phyloP scores from a whole-genome alignment of 2,888 invertebrate genomes.

The Synanthedon myopaeformis region DNA sequence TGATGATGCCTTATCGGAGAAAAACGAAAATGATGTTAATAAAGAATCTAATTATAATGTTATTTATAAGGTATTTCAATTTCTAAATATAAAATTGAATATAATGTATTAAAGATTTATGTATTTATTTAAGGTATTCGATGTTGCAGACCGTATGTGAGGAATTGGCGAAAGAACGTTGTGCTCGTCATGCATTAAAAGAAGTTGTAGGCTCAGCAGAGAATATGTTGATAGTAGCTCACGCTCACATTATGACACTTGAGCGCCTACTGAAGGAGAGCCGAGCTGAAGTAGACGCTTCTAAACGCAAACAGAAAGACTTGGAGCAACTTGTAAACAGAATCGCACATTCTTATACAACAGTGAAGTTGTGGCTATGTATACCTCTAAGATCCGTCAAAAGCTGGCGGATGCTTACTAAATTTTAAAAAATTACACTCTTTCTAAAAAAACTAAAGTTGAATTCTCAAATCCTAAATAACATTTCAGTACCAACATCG shows the following conservation, averaged over 20 bases:
- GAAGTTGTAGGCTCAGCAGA: constrained; percentile 49
- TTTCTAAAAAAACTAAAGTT: neutral
- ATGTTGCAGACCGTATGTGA: constrained; percentile 27
- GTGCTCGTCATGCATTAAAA: constrained; percentile 44
- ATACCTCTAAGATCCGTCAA: constrained; percentile 17
- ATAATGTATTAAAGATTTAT: too few relatives aligned
- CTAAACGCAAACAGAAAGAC: constrained; percentile 49
- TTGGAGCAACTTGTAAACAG: constrained; percentile 42
- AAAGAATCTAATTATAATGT: neutral
- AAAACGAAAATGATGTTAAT: constrained; percentile 20
- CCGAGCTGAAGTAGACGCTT: constrained; percentile 35
- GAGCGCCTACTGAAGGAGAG: constrained; percentile 50
- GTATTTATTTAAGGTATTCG: neutral
- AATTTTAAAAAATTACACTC: neutral
- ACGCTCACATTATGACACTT: constrained; percentile 42
- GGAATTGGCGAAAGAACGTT: constrained; percentile 44
- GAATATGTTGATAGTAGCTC: constrained; percentile 51
- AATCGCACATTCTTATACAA: constrained; percentile 24
- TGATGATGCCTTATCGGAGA: constrained; percentile 22
- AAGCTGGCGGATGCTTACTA: constrained; percentile 8
- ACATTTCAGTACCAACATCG: constrained; percentile 45
- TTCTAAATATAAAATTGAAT: too few relatives aligned
- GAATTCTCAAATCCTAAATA: neutral
- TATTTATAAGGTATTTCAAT: too few relatives aligned
- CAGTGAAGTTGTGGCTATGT: constrained; percentile 32